A percentile compares a stretch with the other conserved stretches of the same genome.
Conservation (phyloP, 2,888 invertebrate species). For the Hydraecia micacea region DNA sequence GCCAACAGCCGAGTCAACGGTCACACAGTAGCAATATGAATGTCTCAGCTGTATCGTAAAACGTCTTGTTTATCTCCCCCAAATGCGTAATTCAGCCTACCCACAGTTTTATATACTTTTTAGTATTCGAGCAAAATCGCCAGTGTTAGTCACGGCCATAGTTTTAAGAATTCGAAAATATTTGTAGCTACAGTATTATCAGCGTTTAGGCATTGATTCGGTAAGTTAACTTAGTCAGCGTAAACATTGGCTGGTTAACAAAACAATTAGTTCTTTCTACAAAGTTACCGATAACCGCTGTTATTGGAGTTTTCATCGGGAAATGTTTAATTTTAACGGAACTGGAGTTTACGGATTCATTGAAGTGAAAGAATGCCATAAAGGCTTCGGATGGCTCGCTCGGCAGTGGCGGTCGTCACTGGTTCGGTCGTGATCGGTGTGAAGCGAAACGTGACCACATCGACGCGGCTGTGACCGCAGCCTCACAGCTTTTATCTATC, state of each 20-base stretch:
- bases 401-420: conserved; percentile 44
- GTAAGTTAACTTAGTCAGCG: conserved; percentile 54
- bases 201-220: conserved; percentile 49
- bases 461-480: conserved; percentile 50
- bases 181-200: conserved; percentile 52
- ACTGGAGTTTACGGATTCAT: conserved; percentile 45
- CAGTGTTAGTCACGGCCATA: conserved; percentile 45
- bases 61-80: conserved; percentile 72
- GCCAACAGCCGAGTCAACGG: conserved; percentile 53
- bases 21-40: conserved; percentile 59
- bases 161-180: conserved; percentile 51
- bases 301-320: background rate
- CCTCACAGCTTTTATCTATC: conserved; percentile 55
- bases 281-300: conserved; percentile 31
- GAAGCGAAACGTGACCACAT: conserved; percentile 69
- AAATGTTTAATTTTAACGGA: conserved; percentile 12
- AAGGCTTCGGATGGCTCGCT: conserved; percentile 41
- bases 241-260: conserved; percentile 31
- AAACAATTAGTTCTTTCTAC: conserved; percentile 22
- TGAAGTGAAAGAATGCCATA: conserved; percentile 66
- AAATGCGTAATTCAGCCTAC: conserved; percentile 68
- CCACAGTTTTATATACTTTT: conserved; percentile 44
- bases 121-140: conserved; percentile 47
- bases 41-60: conserved; percentile 70
- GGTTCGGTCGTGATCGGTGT: conserved; percentile 66